A percentile compares a stretch with the other conserved stretches of the same genome.
Conservation (phyloP, 2,113 vertebrate species). For the Tetraodon nigroviridis region DNA sequence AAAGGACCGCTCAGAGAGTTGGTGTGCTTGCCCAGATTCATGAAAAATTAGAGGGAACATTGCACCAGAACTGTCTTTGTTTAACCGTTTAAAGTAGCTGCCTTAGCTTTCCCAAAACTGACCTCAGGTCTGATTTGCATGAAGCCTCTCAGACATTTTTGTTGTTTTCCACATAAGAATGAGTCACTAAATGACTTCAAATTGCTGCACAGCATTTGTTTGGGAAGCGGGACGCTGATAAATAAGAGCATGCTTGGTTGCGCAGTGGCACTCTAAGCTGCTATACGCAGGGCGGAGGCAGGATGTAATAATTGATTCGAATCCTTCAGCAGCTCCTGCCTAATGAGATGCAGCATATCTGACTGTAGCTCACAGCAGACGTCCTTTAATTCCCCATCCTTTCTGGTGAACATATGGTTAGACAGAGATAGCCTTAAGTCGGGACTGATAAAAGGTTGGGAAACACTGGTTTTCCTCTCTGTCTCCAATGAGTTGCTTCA, state of each 20-base stretch:
- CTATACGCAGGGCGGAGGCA: background rate
- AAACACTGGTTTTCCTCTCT: slow-evolving; percentile 2
- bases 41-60: no score
- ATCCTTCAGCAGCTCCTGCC: slow-evolving; percentile 7
- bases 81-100: no score
- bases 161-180: slow-evolving; percentile 3
- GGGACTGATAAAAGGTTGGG: no score
- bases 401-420: no score
- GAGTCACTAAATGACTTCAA: background rate
- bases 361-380: slow-evolving; percentile 6
- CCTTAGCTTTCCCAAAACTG: no score
- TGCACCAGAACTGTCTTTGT: no score
- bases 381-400: no score
- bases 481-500: slow-evolving; percentile 9
- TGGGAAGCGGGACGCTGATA: slow-evolving; percentile 35
- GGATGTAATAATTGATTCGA: slow-evolving; percentile 10
- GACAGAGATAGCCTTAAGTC: no score
- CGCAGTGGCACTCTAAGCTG: slow-evolving; percentile 16
- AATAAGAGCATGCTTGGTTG: slow-evolving; percentile 26
- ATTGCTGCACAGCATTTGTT: slow-evolving; percentile 8
- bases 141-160: no score
- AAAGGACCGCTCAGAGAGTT: no score
- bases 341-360: slow-evolving; percentile 22
- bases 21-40: no score
- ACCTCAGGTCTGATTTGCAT: no score